These are phyloP conservation scores for Eulemur mongoz DNA, from an alignment of 2,797 vertebrate genomes.

Conservation along the genomic window DNA sequence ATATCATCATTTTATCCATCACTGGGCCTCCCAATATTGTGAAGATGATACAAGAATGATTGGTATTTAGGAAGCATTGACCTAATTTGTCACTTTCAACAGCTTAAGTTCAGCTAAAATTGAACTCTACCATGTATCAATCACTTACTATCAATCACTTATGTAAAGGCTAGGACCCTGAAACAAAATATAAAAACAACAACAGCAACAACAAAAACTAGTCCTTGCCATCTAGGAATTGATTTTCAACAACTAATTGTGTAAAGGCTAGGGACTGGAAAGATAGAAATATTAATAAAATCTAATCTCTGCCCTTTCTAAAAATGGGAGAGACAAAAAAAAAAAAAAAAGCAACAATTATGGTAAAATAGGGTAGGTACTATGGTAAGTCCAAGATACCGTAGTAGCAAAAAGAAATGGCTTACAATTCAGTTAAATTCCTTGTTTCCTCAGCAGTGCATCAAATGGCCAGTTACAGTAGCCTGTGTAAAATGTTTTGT, in stretches of 20 bases:
- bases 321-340: neutral
- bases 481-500: neutral
- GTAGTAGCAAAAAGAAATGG: neutral
- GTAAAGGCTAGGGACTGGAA: neutral
- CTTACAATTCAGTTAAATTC: neutral
- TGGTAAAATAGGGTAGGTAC: neutral
- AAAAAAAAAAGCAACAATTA: neutral
- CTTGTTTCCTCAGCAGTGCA: neutral
- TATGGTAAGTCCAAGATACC: neutral
- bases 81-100: neutral
- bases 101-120: neutral
- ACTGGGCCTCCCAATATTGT: neutral
- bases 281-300: conserved; percentile 1
- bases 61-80: neutral
- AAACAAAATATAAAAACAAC: neutral
- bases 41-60: neutral
- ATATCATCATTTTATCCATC: conserved; percentile 8
- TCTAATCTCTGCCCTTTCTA: neutral
- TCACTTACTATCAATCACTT: neutral
- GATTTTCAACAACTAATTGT: neutral
- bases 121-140: neutral
- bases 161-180: neutral
- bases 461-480: neutral
- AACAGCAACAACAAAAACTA: neutral
- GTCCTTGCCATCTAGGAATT: neutral